Base-by-base conservation (phyloP, 37 sponge, comb jelly and placozoan genomes). In the Aphrocallistes beatrix region DNA sequence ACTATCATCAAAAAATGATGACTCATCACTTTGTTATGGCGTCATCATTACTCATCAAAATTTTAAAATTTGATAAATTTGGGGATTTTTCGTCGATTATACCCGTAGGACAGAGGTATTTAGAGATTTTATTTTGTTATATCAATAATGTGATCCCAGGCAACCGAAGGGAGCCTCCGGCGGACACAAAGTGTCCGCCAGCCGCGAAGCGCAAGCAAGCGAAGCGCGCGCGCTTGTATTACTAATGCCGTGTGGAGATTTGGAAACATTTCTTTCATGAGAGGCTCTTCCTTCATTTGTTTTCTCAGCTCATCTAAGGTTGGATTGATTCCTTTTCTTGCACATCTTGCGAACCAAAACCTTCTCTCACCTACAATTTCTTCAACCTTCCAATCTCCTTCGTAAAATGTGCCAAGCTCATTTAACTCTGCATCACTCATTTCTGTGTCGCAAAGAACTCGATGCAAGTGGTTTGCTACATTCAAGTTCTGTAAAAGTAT, bases 171-270 rank as follows among this genome's bases (percentile, higher is more conserved):
- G n/a, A n/a, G n/a, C n/a, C n/a, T n/a, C n/a, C n/a, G n/a, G n/a
- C n/a, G n/a, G n/a, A n/a, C n/a, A n/a, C n/a, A n/a, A n/a, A n/a
- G n/a, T n/a, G n/a, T n/a, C n/a, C n/a, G n/a, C n/a, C n/a, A n/a
- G n/a, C n/a, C n/a, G n/a, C n/a, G n/a, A n/a, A n/a, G n/a, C n/a
- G n/a, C n/a, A n/a, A n/a, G n/a, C n/a, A n/a, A n/a, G n/a, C n/a
- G n/a, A n/a, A n/a, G 45, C 45, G 13, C 6, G 45, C 45, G 13
- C 13, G 13, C 13, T 6, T 60, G n/a, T 60, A 28, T 60, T 60
- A 60, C 75, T 60, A 60, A 60, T 60, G 75, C 75, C 75, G 75
- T 60, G 75, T 60, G 75, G 75, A 60, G 75, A 60, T 60, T 60
- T 60, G 75, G 3, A 32, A 60, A 60, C 32, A 60, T 60, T 60